Evolutionary conservation across 2,797 vertebrate genomes (phyloP).

Genomic region (Bradypodion pumilum): DNA sequence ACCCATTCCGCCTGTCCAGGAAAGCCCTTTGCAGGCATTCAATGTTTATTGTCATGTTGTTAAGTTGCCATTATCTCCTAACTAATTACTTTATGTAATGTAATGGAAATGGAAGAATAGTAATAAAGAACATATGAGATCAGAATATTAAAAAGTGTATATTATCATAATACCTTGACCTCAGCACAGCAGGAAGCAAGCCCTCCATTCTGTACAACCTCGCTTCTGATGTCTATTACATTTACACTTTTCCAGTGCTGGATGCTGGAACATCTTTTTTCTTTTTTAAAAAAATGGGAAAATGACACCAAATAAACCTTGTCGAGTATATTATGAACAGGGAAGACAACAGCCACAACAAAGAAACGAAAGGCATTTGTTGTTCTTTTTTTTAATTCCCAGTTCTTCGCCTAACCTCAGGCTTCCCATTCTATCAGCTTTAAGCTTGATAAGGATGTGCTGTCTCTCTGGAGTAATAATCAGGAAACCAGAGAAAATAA

Average conservation of each 20-base stretch:
- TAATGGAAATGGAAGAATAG: constrained; percentile 23
- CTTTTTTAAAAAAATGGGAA: not conserved
- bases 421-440: constrained; percentile 46
- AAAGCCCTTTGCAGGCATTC: constrained; percentile 19
- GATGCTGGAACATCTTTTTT: not conserved
- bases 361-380: constrained; percentile 5
- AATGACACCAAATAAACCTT: constrained; percentile 35
- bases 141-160: constrained; percentile 3
- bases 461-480: constrained; percentile 49
- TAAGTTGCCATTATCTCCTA: constrained; percentile 38
- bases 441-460: constrained; percentile 55
- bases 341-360: constrained; percentile 10
- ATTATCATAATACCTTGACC: constrained; percentile 23
- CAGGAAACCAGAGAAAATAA: constrained; percentile 34
- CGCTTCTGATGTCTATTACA: not conserved
- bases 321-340: constrained; percentile 10
- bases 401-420: constrained; percentile 43
- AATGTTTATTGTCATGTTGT: constrained; percentile 30
- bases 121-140: constrained; percentile 28
- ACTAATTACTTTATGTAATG: constrained; percentile 38
- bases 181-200: not conserved
- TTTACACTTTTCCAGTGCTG: constrained; percentile 10
- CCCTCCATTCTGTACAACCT: not conserved
- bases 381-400: constrained; percentile 22
- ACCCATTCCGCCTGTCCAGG: not conserved